These are phyloP conservation scores for Ephialtes manifestator DNA, from an alignment of 2,888 invertebrate species.

Conservation along the genomic window DNA sequence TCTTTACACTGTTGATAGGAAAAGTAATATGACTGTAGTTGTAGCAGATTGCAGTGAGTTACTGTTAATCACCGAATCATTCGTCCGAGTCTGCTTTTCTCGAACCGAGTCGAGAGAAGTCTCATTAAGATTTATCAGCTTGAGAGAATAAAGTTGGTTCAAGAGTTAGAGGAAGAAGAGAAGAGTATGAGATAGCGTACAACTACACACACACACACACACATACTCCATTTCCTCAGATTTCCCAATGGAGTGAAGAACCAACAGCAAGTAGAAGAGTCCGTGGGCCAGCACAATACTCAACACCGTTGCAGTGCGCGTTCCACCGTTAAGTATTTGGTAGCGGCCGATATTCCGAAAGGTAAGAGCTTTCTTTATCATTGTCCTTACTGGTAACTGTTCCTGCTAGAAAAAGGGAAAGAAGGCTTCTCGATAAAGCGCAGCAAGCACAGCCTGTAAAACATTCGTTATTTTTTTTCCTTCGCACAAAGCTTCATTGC, in stretches of 20 bases:
- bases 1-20: slow-evolving; percentile 3
- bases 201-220: neutral
- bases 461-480: neutral
- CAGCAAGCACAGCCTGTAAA: slow-evolving; percentile 14
- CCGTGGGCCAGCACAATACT: slow-evolving; percentile 37
- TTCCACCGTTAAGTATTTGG: slow-evolving; percentile 46
- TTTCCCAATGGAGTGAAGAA: slow-evolving; percentile 41
- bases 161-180: slow-evolving; percentile 25
- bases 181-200: slow-evolving; percentile 12
- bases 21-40: slow-evolving; percentile 16
- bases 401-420: slow-evolving; percentile 13
- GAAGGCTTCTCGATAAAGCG: slow-evolving; percentile 31
- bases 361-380: slow-evolving; percentile 57
- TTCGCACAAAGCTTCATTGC: slow-evolving; percentile 34
- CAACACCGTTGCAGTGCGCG: slow-evolving; percentile 22
- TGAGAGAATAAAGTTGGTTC: slow-evolving; percentile 33
- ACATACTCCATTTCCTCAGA: slow-evolving; percentile 20
- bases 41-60: neutral
- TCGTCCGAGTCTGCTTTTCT: slow-evolving; percentile 23
- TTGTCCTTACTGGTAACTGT: slow-evolving; percentile 23
- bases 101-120: slow-evolving; percentile 25
- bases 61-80: slow-evolving; percentile 52
- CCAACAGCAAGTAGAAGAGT: slow-evolving; percentile 29
- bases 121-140: slow-evolving; percentile 63
- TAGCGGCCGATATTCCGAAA: slow-evolving; percentile 51